A percentile compares a stretch with the other conserved stretches of the same genome.
phyloP scores from a whole-genome alignment of 2,797 vertebrate species.

The Naso thynnoides region DNA sequence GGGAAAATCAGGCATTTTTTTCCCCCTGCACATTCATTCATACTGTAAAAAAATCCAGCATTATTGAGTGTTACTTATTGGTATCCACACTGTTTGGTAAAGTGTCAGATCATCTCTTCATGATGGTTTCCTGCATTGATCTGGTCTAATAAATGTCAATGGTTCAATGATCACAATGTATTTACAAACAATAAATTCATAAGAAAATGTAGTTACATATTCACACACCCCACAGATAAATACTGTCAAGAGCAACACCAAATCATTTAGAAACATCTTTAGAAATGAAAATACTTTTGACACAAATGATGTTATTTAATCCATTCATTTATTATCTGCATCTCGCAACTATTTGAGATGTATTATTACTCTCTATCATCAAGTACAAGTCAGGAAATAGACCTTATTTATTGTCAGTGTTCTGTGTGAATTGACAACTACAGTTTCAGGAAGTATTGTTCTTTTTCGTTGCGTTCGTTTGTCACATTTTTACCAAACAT shows the following conservation, averaged over 20 bases:
- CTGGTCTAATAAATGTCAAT: conserved; percentile 64
- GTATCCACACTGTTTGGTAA: conserved; percentile 66
- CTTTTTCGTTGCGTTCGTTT: conserved; percentile 40
- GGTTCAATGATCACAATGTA: conserved; percentile 74
- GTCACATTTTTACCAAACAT: conserved; percentile 64
- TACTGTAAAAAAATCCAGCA: conserved; percentile 80
- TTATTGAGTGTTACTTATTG: conserved; percentile 72
- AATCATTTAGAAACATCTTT: conserved; percentile 76
- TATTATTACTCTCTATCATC: conserved; percentile 73
- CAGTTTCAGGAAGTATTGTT: conserved; percentile 76
- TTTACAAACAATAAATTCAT: conserved; percentile 80
- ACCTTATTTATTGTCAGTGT: conserved; percentile 76
- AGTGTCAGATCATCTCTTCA: conserved; percentile 55
- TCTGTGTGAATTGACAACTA: conserved; percentile 77
- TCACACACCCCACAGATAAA: conserved; percentile 81
- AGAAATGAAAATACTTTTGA: conserved; percentile 75
- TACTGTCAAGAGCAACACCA: conserved; percentile 77
- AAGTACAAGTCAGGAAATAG: conserved; percentile 77
- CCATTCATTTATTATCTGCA: conserved; percentile 58
- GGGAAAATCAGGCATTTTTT: conserved; percentile 62
- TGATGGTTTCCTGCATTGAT: conserved; percentile 63
- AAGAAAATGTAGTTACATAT: conserved; percentile 84
- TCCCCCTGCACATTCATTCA: conserved; percentile 70
- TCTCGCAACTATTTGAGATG: conserved; percentile 51
- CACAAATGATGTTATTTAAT: conserved; percentile 68